Evolutionary conservation across 1,140 invertebrate genomes (phyloP).

Genomic region (Drosophila sp.): DNA sequence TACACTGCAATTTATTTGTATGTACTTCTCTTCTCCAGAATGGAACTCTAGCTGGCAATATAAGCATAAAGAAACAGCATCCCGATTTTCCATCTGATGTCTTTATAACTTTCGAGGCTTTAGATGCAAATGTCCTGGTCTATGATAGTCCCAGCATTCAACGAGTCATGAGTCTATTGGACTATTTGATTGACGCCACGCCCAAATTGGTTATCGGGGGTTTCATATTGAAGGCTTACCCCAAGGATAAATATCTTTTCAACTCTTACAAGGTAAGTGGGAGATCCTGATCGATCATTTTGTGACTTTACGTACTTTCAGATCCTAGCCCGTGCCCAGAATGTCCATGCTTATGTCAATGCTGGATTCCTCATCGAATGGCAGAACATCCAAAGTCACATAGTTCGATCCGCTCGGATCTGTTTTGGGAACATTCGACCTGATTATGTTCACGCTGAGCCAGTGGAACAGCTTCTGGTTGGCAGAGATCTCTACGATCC

Average conservation of each 20-base stretch:
- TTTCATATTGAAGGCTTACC: slow-evolving; percentile 63
- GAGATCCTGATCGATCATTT: too few species aligned
- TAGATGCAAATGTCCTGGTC: slow-evolving; percentile 84
- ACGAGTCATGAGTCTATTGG: slow-evolving; percentile 46
- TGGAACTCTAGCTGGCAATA: slow-evolving; percentile 90
- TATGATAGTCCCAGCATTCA: slow-evolving; percentile 45
- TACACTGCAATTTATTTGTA: slow-evolving; percentile 12
- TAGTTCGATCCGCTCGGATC: slow-evolving; percentile 66
- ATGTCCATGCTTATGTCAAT: slow-evolving; percentile 92
- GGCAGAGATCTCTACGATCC: slow-evolving; percentile 84
- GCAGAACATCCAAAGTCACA: slow-evolving; percentile 59
- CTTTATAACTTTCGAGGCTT: slow-evolving; percentile 88
- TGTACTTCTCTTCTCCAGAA: slow-evolving; percentile 65
- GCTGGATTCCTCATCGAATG: slow-evolving; percentile 88
- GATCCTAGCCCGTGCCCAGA: slow-evolving; percentile 89
- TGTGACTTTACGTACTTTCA: slow-evolving; percentile 21
- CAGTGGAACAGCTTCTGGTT: slow-evolving; percentile 86
- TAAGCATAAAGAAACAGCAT: slow-evolving; percentile 89
- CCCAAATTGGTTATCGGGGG: slow-evolving; percentile 59
- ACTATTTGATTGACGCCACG: slow-evolving; percentile 52
- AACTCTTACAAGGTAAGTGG: slow-evolving; percentile 85
- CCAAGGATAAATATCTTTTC: slow-evolving; percentile 55
- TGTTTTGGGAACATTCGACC: slow-evolving; percentile 88
- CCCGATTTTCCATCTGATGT: slow-evolving; percentile 90
- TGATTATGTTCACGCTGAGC: slow-evolving; percentile 87